Percentiles rank a stretch among this genome's conserved stretches.
These are phyloP conservation scores for Brenthis ino DNA, from an alignment of 2,888 invertebrate genomes.

Conservation along the genomic window DNA sequence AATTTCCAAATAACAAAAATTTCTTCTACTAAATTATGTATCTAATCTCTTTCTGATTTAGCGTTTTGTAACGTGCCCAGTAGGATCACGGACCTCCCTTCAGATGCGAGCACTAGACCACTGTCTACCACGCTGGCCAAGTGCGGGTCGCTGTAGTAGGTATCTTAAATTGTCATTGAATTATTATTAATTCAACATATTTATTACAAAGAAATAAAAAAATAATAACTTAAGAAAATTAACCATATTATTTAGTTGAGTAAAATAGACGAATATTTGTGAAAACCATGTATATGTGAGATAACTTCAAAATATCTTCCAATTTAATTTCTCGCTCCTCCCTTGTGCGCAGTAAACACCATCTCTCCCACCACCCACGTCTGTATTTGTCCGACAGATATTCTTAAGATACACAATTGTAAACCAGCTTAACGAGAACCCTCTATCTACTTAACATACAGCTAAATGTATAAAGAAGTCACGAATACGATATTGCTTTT, in stretches of 20 bases:
- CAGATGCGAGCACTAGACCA: too few relatives aligned
- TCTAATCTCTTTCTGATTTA: too few relatives aligned
- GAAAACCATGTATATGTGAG: constrained; percentile 52
- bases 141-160: too few relatives aligned
- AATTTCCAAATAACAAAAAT: too few relatives aligned
- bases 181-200: too few relatives aligned
- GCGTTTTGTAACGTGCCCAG: too few relatives aligned
- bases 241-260: constrained; percentile 45
- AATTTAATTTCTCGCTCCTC: constrained; percentile 79
- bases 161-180: too few relatives aligned
- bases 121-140: too few relatives aligned
- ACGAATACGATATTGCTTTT: constrained; percentile 17
- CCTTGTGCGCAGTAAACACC: constrained; percentile 78
- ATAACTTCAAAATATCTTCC: constrained; percentile 78
- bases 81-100: too few relatives aligned
- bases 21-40: too few relatives aligned
- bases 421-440: constrained; percentile 33
- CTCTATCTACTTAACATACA: constrained; percentile 29
- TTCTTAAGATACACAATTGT: constrained; percentile 64
- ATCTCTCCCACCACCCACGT: constrained; percentile 55
- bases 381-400: constrained; percentile 72
- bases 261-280: constrained; percentile 20
- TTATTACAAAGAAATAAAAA: too few relatives aligned
- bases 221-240: too few relatives aligned
- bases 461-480: constrained; percentile 10